Evolutionary conservation across 2,797 vertebrate genomes (phyloP).

Genomic region (Hippoglossus hippoglossus): DNA sequence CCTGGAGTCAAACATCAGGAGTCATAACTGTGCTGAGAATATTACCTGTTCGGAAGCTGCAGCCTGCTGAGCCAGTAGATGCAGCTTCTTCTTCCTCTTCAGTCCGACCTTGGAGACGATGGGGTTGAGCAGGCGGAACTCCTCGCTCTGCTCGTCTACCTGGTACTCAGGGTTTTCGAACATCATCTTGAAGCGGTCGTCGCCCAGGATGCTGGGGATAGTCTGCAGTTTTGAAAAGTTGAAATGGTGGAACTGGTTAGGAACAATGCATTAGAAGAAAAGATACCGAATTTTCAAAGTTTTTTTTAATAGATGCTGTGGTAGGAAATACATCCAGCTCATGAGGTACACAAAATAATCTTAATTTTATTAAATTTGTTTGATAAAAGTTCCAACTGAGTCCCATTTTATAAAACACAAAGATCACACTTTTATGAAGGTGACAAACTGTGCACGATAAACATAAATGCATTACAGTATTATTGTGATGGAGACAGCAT

Average conservation of each 20-base stretch:
- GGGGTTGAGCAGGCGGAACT: constrained; percentile 96
- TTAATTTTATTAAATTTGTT: no score
- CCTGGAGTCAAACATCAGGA: background rate
- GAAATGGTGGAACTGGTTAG: constrained; percentile 1
- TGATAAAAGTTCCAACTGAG: no score
- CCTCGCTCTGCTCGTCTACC: constrained; percentile 96
- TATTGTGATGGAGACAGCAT: no score
- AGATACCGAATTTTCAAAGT: background rate
- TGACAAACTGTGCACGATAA: no score
- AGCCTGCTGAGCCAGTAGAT: constrained; percentile 84
- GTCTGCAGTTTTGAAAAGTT: constrained; percentile 76
- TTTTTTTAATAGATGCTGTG: background rate
- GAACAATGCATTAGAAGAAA: background rate
- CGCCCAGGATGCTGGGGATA: constrained; percentile 90
- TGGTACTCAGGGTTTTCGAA: constrained; percentile 99
- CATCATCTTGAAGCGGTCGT: constrained; percentile 98
- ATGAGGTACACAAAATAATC: background rate
- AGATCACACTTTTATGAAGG: no score
- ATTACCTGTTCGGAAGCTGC: constrained; percentile 81
- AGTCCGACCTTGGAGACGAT: constrained; percentile 95
- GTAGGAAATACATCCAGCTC: background rate
- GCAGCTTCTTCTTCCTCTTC: constrained; percentile 92
- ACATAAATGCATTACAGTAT: no score
- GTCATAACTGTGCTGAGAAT: background rate
- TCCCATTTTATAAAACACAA: no score